A percentile compares a stretch with the other conserved stretches of the same genome.
These are phyloP conservation scores for Mellilla xanthometata DNA, from an alignment of 2,888 invertebrate species.

Conservation along the genomic window DNA sequence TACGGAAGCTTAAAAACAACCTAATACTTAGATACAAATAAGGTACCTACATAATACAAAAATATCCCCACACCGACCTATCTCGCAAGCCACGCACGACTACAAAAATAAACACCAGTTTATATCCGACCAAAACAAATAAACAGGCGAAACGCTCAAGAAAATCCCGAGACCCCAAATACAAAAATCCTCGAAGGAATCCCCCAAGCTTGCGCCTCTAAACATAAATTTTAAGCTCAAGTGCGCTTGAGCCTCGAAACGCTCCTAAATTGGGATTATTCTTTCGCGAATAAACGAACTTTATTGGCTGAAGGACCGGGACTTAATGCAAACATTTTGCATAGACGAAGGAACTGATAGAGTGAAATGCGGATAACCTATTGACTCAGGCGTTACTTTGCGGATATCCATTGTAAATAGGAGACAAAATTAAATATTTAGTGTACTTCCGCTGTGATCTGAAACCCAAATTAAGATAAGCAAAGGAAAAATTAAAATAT, in stretches of 20 bases:
- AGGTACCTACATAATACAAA: conserved; percentile 7
- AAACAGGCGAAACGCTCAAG: conserved; percentile 8
- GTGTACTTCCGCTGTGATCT: too few species aligned
- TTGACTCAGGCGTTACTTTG: too few species aligned
- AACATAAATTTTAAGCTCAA: conserved; percentile 25
- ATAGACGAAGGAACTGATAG: too few species aligned
- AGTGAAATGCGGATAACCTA: too few species aligned
- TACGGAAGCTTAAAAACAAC: too few species aligned
- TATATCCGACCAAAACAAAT: conserved; percentile 1
- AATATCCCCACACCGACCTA: neutral
- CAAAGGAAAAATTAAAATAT: too few species aligned
- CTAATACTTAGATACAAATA: conserved; percentile 51
- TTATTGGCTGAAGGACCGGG: conserved; percentile 12
- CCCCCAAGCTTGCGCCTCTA: conserved; percentile 2
- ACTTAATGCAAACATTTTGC: conserved; percentile 26
- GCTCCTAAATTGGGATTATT: conserved; percentile 31
- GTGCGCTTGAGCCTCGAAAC: conserved; percentile 19
- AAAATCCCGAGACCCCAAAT: conserved; percentile 14
- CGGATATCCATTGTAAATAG: too few species aligned
- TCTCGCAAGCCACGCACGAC: too few species aligned
- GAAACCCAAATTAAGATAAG: too few species aligned
- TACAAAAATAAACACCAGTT: neutral
- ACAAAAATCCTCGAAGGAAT: conserved; percentile 13
- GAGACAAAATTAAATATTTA: too few species aligned
- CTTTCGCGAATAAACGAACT: conserved; percentile 22